Evolutionary conservation across 2,113 vertebrate genomes (phyloP).

Genomic region (Melierax canorus): DNA sequence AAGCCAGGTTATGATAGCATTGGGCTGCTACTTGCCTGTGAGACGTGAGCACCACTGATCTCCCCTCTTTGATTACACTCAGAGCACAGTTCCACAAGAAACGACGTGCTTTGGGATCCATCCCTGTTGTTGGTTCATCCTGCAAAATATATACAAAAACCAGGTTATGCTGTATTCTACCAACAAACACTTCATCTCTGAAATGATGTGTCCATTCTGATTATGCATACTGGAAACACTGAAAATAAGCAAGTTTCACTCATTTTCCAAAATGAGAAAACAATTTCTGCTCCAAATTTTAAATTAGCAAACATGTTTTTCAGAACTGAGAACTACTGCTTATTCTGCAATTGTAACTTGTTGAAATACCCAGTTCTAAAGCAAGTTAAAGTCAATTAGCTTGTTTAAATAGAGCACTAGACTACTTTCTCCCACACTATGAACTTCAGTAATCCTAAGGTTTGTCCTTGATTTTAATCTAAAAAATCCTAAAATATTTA

Average conservation of each 20-base stretch:
- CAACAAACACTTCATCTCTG: neutral
- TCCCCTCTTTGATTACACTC: conserved; percentile 90
- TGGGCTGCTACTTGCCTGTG: conserved; percentile 79
- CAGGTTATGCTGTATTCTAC: neutral
- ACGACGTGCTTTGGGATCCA: conserved; percentile 95
- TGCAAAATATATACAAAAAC: conserved; percentile 28
- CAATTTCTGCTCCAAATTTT: neutral
- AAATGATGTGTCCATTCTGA: neutral
- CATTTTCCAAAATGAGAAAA: neutral
- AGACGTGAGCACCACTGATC: conserved; percentile 94
- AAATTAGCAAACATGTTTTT: neutral
- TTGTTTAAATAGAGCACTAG: neutral
- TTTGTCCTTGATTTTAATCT: neutral
- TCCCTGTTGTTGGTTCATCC: conserved; percentile 98
- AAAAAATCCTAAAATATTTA: neutral
- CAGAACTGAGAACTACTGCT: neutral
- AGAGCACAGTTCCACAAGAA: conserved; percentile 95
- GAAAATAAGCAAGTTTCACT: neutral
- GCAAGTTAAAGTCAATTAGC: neutral
- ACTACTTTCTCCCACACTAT: neutral
- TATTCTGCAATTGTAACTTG: neutral
- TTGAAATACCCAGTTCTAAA: neutral
- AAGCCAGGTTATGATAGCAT: neutral
- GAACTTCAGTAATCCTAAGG: neutral
- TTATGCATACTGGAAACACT: neutral